These are phyloP conservation scores for Hylaeus anthracinus DNA, from an alignment of 1,140 invertebrate species.

Conservation along the genomic window DNA sequence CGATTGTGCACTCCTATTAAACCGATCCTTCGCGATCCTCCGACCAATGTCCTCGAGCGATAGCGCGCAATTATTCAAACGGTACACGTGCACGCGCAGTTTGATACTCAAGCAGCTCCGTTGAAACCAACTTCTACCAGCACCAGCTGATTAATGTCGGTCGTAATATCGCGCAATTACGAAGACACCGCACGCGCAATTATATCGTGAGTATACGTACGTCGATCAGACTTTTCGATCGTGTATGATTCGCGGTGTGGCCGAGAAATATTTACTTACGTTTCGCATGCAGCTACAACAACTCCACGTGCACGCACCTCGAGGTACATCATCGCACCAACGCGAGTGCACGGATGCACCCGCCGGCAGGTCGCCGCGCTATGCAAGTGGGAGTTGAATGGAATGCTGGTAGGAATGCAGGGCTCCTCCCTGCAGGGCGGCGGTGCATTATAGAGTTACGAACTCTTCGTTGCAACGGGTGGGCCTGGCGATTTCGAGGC, in stretches of 20 bases:
- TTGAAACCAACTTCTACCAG: background rate
- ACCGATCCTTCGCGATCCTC: background rate
- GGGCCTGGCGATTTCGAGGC: conserved; percentile 54
- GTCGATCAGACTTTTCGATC: background rate
- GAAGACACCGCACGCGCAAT: conserved; percentile 26
- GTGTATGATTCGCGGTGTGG: background rate
- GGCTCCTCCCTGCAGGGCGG: conserved; percentile 58
- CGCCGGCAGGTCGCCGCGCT: conserved; percentile 49
- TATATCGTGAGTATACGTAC: background rate
- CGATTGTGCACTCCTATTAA: background rate
- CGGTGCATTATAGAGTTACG: conserved; percentile 65
- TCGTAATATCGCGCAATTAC: conserved; percentile 20
- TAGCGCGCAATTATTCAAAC: background rate
- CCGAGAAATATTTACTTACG: conserved; percentile 37
- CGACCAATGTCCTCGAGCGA: background rate
- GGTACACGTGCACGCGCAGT: too few species aligned
- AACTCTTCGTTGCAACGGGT: conserved; percentile 64
- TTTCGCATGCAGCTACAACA: conserved; percentile 37
- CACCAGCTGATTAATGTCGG: conserved; percentile 2
- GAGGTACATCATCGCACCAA: conserved; percentile 44
- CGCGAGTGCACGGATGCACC: conserved; percentile 54
- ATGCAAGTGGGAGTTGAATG: conserved; percentile 58
- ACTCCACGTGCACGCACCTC: conserved; percentile 30
- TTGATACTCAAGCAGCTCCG: background rate
- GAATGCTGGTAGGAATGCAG: conserved; percentile 65